Conservation (phyloP, 2,113 vertebrate species). For the Paraplagusia blochii region DNA sequence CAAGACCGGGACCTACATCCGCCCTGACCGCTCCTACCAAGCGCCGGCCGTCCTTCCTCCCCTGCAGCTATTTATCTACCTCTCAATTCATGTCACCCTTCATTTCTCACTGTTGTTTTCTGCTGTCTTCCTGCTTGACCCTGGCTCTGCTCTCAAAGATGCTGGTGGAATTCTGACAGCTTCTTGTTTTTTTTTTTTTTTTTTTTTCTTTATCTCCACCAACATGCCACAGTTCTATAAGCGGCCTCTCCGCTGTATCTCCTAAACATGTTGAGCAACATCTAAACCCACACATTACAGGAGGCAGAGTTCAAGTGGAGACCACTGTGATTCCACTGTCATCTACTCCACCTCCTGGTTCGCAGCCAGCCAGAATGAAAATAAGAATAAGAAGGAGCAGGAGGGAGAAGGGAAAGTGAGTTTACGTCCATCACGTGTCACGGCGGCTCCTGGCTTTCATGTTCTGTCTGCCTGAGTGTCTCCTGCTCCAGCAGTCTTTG, state of each 20-base stretch:
- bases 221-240: conserved; percentile 40
- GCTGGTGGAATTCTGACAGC: conserved; percentile 61
- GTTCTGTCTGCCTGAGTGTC: conserved; percentile 77
- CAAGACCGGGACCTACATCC: conserved; percentile 46
- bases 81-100: conserved; percentile 70
- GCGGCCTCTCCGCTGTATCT: conserved; percentile 19
- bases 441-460: conserved; percentile 68
- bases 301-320: conserved; percentile 42
- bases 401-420: conserved; percentile 9
- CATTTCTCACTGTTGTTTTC: conserved; percentile 67
- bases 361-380: conserved; percentile 28
- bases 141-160: conserved; percentile 55
- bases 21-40: conserved; percentile 51
- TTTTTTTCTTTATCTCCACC: not conserved
- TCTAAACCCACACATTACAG: conserved; percentile 43
- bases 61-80: conserved; percentile 70
- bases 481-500: conserved; percentile 71
- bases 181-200: conserved; percentile 26
- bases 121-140: conserved; percentile 55
- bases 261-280: conserved; percentile 39
- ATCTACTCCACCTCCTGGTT: conserved; percentile 2
- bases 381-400: conserved; percentile 42
- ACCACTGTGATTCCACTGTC: conserved; percentile 22
- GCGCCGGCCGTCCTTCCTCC: conserved; percentile 62
- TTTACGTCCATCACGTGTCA: conserved; percentile 78